Evolutionary conservation across 2,113 vertebrate genomes (phyloP).

Genomic region (Sminthopsis crassicaudata): DNA sequence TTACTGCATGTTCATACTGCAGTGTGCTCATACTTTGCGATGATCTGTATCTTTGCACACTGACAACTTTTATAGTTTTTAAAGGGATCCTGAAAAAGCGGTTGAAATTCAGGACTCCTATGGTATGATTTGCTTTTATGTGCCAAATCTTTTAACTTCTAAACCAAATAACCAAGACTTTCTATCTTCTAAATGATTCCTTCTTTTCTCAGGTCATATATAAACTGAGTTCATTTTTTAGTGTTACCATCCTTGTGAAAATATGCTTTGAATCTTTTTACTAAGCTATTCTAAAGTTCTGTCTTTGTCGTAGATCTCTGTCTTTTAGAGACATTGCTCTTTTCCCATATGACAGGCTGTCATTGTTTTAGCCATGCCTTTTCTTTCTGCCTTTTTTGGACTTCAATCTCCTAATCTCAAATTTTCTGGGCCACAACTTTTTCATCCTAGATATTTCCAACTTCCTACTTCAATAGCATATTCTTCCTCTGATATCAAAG

Average conservation of each 20-base stretch:
- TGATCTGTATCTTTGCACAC: neutral
- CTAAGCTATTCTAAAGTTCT: constrained; percentile 50
- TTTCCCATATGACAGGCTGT: neutral
- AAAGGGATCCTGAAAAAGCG: neutral
- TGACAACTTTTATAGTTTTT: accelerated
- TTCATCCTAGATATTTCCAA: neutral
- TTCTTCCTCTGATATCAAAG: neutral
- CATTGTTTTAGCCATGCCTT: neutral
- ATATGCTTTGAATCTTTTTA: constrained; percentile 58
- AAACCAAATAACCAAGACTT: constrained; percentile 6
- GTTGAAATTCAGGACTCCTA: neutral
- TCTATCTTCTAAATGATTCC: constrained; percentile 53
- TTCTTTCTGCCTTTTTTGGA: neutral
- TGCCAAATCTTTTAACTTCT: constrained; percentile 6
- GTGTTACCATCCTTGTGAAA: constrained; percentile 63
- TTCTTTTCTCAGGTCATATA: constrained; percentile 39
- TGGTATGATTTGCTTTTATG: neutral
- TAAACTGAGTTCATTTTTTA: constrained; percentile 62
- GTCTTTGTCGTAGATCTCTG: neutral
- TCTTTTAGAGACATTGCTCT: neutral
- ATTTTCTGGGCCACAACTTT: neutral
- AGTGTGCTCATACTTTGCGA: neutral
- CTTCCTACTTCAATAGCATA: neutral
- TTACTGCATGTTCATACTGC: neutral
- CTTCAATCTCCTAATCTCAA: neutral